Conservation (phyloP, 2,888 invertebrate species). For the Xanthorhoe spadicearia region DNA sequence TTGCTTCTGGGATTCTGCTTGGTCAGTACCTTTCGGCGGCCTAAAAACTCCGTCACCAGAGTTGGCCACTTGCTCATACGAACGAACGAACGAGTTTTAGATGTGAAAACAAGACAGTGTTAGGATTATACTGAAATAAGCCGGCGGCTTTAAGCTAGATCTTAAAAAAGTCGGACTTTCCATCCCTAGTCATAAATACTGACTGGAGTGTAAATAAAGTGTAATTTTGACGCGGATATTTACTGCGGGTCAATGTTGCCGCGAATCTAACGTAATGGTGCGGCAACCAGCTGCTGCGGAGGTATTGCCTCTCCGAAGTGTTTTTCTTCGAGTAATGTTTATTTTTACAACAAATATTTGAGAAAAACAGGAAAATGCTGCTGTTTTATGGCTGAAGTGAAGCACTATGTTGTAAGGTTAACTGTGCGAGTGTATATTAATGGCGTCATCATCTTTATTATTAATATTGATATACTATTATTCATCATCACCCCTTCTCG, state of each 20-base stretch:
- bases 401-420: not conserved
- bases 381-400: conserved; percentile 3
- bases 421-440: not conserved
- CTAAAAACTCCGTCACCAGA: too few species aligned
- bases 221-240: conserved; percentile 52
- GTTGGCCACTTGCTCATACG: too few species aligned
- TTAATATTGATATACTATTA: too few species aligned
- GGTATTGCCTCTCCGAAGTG: conserved; percentile 29
- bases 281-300: conserved; percentile 36
- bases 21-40: too few species aligned
- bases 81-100: too few species aligned
- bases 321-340: conserved; percentile 23
- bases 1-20: too few species aligned
- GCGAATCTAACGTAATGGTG: conserved; percentile 34
- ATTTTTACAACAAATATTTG: conserved; percentile 19
- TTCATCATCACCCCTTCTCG: too few species aligned
- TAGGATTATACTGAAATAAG: not conserved
- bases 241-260: conserved; percentile 44
- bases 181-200: conserved; percentile 33
- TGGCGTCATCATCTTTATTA: not conserved
- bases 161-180: conserved; percentile 12
- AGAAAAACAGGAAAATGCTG: conserved; percentile 9
- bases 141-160: not conserved
- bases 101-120: too few species aligned
- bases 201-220: conserved; percentile 56